Base-by-base conservation (phyloP, 2,888 invertebrate genomes). In the Sicus ferrugineus region DNA sequence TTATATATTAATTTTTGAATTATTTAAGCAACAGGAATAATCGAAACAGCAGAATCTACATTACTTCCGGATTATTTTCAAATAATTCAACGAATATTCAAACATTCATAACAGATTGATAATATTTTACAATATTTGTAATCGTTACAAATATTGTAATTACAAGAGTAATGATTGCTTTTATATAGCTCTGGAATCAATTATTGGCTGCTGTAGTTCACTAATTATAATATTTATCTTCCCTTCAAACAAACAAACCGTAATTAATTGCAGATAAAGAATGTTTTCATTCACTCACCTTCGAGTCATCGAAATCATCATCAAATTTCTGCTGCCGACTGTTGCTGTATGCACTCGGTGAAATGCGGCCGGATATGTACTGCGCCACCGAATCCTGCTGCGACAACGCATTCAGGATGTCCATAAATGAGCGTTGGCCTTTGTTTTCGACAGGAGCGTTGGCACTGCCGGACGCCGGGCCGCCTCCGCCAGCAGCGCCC, bases 221-320 rank as follows among this genome's bases (percentile, higher is more conserved):
- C n/a, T n/a, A n/a, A n/a, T n/a, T n/a, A n/a, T n/a, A n/a, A n/a
- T n/a, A n/a, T n/a, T n/a, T n/a, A n/a, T n/a, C n/a, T n/a, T n/a
- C n/a, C n/a, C n/a, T n/a, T n/a, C n/a, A n/a, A n/a, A n/a, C n/a
- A n/a, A n/a, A 66, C 34, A 30, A 19, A 14, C 52, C 5, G 16
- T 50, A 26, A 21, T 9, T 52, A 3, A 65, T 19, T 9, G 23
- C 14, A 64, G 16, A 14, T 26, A n/a, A n/a, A n/a, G 38, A 65
- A 14, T 3, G n/a, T 28, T 6, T 30, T 48, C n/a, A 52, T 9
- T n/a, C 52, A 74, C 77, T 75, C 71, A 84, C 84, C 80, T 85
- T 84, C 69, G 81, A 80, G 73, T 84, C 84, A 71, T 84, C 84
- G 68, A 78, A 84, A 69, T 84, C 84, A 52, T 82, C 83, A 63